phyloP scores from a whole-genome alignment of 2,113 vertebrate genomes.

The Oncorhynchus tshawytscha region DNA sequence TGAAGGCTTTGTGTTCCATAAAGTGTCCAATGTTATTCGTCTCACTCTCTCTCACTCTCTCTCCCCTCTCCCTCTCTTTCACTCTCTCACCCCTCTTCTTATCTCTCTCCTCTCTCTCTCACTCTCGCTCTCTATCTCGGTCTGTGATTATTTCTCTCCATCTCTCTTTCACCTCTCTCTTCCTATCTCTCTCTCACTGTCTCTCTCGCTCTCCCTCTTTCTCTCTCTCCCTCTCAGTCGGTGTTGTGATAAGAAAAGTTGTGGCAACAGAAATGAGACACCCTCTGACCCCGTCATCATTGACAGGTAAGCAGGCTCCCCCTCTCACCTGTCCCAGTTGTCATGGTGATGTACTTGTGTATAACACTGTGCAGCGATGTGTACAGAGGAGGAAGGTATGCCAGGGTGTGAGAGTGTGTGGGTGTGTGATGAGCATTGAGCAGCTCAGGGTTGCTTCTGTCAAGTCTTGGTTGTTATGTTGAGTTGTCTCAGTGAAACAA shows the following conservation, averaged over 20 bases:
- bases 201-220: neutral
- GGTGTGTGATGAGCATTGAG: slow-evolving; percentile 9
- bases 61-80: too few species aligned
- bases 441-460: neutral
- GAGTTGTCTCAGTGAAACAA: neutral
- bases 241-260: slow-evolving; percentile 99
- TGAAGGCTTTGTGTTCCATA: too few species aligned
- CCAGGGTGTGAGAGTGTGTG: slow-evolving; percentile 19
- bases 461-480: neutral
- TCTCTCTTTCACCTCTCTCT: too few species aligned
- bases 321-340: slow-evolving; percentile 6
- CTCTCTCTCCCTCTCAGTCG: slow-evolving; percentile 74
- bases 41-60: too few species aligned
- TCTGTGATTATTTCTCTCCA: neutral
- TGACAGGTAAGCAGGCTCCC: slow-evolving; percentile 89
- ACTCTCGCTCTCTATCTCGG: too few species aligned
- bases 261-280: slow-evolving; percentile 99
- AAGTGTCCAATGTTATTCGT: too few species aligned
- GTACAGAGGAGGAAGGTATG: neutral
- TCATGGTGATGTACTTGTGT: neutral
- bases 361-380: neutral
- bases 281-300: slow-evolving; percentile 99
- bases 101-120: too few species aligned
- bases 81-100: too few species aligned
- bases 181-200: too few species aligned